phyloP scores from a whole-genome alignment of 2,888 invertebrate species.

The Campoplex capitator region DNA sequence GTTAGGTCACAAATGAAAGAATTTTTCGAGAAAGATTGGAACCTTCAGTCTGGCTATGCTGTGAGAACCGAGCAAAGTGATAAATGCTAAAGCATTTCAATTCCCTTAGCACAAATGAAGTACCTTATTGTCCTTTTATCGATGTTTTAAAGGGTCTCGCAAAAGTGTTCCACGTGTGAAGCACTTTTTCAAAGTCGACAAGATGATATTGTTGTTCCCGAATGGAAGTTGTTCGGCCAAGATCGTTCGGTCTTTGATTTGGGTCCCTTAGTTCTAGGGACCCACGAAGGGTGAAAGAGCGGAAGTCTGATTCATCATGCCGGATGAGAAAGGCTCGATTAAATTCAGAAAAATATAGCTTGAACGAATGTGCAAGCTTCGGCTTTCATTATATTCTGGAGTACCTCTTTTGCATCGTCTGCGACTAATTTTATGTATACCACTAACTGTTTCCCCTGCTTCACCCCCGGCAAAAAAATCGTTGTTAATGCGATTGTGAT shows the following conservation, averaged over 20 bases:
- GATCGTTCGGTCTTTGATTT: not conserved
- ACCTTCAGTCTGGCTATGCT: not conserved
- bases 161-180: not conserved
- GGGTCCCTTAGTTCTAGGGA: not conserved
- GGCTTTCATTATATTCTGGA: not conserved
- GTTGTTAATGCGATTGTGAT: too few relatives aligned
- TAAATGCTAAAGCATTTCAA: not conserved
- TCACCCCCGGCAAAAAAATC: too few relatives aligned
- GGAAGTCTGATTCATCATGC: not conserved
- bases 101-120: not conserved
- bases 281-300: not conserved
- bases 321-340: not conserved
- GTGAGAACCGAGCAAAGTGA: not conserved
- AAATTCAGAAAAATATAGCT: not conserved
- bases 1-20: not conserved
- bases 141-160: not conserved
- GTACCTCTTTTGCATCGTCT: not conserved
- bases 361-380: not conserved
- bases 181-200: constrained; percentile 12
- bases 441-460: too few relatives aligned
- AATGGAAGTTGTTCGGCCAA: not conserved
- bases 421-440: not conserved
- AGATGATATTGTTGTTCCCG: constrained; percentile 1
- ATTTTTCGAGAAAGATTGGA: not conserved
- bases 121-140: not conserved